Conservation (phyloP, 1,140 invertebrate species). For the Meloidogyne floridensis region DNA sequence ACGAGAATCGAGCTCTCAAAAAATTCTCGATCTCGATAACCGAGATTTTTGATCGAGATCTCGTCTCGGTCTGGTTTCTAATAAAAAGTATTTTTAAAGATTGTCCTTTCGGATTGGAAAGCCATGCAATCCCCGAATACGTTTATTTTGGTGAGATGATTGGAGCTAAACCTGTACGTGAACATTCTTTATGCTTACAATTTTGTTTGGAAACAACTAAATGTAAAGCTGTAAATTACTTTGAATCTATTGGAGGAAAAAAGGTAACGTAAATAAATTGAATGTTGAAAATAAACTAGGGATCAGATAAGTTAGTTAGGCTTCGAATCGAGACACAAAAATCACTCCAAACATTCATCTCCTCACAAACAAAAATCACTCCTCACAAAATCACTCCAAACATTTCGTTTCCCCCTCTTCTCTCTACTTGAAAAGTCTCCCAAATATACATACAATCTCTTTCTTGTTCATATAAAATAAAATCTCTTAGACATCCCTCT, state of each 20-base stretch:
- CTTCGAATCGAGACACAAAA: background rate
- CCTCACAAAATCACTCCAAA: no score
- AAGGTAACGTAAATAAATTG: constrained; percentile 30
- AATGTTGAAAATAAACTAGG: background rate
- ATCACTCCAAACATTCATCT: no score
- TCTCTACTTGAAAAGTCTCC: no score
- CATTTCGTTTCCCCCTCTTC: no score
- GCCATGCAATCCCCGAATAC: constrained; percentile 63
- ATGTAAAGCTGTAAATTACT: constrained; percentile 64
- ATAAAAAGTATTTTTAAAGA: constrained; percentile 30
- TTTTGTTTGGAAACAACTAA: constrained; percentile 52
- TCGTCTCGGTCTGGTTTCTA: background rate
- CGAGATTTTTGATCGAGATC: no score
- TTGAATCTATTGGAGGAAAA: constrained; percentile 56
- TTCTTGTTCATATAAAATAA: no score
- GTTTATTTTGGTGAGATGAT: constrained; percentile 66
- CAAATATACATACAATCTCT: no score
- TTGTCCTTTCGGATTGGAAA: constrained; percentile 59
- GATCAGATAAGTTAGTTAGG: no score
- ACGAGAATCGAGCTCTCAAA: no score
- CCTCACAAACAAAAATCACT: no score
- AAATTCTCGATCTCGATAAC: no score
- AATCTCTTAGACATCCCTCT: no score
- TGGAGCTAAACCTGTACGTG: constrained; percentile 55
- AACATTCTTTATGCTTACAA: constrained; percentile 58